Percentiles rank a stretch among this genome's conserved stretches.
Conservation (phyloP, 2,113 vertebrate species). For the Colistium nudipinnis region DNA sequence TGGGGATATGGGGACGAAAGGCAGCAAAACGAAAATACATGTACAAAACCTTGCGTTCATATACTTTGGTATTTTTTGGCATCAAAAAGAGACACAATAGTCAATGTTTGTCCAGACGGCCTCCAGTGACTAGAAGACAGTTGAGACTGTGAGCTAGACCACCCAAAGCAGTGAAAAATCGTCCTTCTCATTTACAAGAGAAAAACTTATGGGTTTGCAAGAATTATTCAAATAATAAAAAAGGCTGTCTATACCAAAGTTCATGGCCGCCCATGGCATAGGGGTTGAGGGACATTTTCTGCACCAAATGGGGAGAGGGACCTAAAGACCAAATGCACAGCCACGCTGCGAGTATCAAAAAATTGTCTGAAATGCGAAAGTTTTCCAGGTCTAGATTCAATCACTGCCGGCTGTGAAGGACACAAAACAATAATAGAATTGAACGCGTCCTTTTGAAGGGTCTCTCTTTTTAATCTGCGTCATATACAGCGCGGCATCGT, state of each 20-base stretch:
- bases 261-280: too few species aligned
- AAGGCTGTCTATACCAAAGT: not conserved
- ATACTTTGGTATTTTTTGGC: not conserved
- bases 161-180: not conserved
- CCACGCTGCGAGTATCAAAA: too few species aligned
- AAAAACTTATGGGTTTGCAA: too few species aligned
- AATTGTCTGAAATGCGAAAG: too few species aligned
- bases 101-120: not conserved
- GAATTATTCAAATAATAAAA: too few species aligned
- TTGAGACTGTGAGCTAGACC: not conserved
- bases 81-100: slow-evolving; percentile 5
- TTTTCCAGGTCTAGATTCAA: too few species aligned
- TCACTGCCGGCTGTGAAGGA: too few species aligned
- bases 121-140: not conserved
- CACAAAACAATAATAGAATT: not conserved
- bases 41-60: slow-evolving; percentile 7
- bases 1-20: slow-evolving; percentile 1
- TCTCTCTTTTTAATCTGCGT: slow-evolving; percentile 11
- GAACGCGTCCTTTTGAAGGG: slow-evolving; percentile 2
- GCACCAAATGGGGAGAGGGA: too few species aligned
- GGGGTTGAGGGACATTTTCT: too few species aligned
- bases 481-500: not conserved
- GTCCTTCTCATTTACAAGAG: too few species aligned
- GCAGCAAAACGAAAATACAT: too few species aligned
- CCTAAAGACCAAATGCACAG: too few species aligned